Evolutionary conservation across 2,888 invertebrate species (phyloP).

Genomic region (Erebia palarica): DNA sequence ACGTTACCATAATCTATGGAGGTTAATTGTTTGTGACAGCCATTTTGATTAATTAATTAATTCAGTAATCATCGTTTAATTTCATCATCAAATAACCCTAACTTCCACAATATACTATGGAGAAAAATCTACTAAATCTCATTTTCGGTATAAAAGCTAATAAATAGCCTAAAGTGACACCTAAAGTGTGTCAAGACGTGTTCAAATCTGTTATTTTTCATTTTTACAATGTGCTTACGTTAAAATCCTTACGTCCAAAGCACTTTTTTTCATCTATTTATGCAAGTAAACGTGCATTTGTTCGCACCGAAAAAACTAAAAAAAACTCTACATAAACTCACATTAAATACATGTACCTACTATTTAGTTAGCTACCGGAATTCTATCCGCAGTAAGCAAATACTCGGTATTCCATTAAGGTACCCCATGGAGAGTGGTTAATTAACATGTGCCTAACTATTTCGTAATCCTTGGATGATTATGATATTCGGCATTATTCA

Average conservation of each 20-base stretch:
- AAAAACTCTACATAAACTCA: not conserved
- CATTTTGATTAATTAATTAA: too few species aligned
- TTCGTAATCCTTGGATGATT: constrained; percentile 60
- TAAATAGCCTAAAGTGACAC: too few species aligned
- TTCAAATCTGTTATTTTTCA: not conserved
- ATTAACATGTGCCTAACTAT: constrained; percentile 70
- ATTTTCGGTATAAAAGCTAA: too few species aligned
- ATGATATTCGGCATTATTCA: constrained; percentile 32
- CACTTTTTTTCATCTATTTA: not conserved
- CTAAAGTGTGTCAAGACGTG: too few species aligned
- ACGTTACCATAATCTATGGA: too few species aligned
- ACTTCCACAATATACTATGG: too few species aligned
- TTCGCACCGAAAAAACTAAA: not conserved
- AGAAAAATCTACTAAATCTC: too few species aligned
- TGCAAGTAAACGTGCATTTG: not conserved
- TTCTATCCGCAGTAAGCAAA: constrained; percentile 46
- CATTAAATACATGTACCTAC: not conserved
- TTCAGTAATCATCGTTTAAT: too few species aligned
- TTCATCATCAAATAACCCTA: too few species aligned
- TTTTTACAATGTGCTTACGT: not conserved
- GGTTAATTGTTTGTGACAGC: too few species aligned
- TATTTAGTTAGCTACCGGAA: constrained; percentile 14
- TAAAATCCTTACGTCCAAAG: not conserved
- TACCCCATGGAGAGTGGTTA: constrained; percentile 65
- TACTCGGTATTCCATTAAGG: constrained; percentile 63